Evolutionary conservation across 2,797 vertebrate genomes (phyloP), one percentile per base, ranked within the genome.

Genomic region (Spinus pinus): DNA sequence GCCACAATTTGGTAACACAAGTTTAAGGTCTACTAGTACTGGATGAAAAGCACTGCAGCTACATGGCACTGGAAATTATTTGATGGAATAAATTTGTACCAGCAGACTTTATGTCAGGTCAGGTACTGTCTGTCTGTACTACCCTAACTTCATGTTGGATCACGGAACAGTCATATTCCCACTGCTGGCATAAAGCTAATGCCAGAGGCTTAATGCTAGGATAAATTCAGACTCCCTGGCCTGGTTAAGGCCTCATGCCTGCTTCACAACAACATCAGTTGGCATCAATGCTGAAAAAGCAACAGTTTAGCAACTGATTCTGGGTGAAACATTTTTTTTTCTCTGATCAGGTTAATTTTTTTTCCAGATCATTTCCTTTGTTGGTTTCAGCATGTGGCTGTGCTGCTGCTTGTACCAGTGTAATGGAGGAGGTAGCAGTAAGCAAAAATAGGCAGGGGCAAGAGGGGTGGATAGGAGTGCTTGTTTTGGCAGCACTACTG

Each of bases 341-440:
- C 11, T 67, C 53, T 78, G 69, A 61, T 88, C 39, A 74, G 64
- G 53, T 85, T 70, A 65, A n/a, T 72, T 88, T 91, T 90, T 90
- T 89, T 79, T 93, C 39, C 71, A 82, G 60, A 82, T 93, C 0
- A 46, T 77, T 91, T 95, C 87, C 85, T 90, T 84, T 92, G 83
- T 54, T 66, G 44, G 22, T 51, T 87, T 93, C 83, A 78, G 83
- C 46, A 53, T 72, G 44, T n/a, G 56, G 41, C 69, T 95, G 70
- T 57, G 56, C 81, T 66, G 30, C 72, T 47, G 78, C 73, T 74
- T 61, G 28, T 74, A 69, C 75, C 79, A 90, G 47, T 1, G 9
- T 81, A 72, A 91, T 15, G 50, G 42, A 94, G 81, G 72, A 93
- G 84, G 81, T 28, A 73, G 72, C 41, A 80, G 24, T 46, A 37